Conservation (phyloP, 2,113 vertebrate genomes). For the Chionodraco myersi region DNA sequence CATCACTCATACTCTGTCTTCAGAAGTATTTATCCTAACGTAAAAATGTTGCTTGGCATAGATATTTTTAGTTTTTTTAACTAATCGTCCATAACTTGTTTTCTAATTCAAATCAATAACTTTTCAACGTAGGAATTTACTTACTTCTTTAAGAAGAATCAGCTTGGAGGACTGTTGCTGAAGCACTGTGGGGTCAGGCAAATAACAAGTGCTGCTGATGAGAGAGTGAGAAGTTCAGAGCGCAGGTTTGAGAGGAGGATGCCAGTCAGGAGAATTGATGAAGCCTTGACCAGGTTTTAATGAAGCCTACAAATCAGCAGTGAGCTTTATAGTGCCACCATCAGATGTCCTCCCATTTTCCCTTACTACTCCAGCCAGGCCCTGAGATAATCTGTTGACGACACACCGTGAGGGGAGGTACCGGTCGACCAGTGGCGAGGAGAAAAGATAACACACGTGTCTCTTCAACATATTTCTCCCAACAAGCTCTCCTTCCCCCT, state of each 20-base stretch:
- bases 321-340: constrained; percentile 77
- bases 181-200: constrained; percentile 45
- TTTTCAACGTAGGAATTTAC: constrained; percentile 19
- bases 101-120: constrained; percentile 5
- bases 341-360: constrained; percentile 78
- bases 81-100: background rate
- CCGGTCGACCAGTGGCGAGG: constrained; percentile 70
- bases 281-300: constrained; percentile 62
- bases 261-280: constrained; percentile 49
- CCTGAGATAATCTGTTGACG: constrained; percentile 76
- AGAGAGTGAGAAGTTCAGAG: constrained; percentile 44
- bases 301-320: constrained; percentile 72
- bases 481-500: constrained; percentile 60
- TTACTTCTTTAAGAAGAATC: constrained; percentile 68
- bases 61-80: background rate
- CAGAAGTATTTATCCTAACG: background rate
- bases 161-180: constrained; percentile 18
- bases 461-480: constrained; percentile 77
- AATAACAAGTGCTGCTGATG: constrained; percentile 55
- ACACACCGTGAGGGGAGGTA: constrained; percentile 78
- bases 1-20: background rate
- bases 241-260: constrained; percentile 52
- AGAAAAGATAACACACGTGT: constrained; percentile 83
- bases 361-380: constrained; percentile 73
- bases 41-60: background rate